A percentile compares a stretch with the other conserved stretches of the same genome.
Evolutionary conservation across 2,113 vertebrate species (phyloP).

Genomic region (Platysteira castanea): DNA sequence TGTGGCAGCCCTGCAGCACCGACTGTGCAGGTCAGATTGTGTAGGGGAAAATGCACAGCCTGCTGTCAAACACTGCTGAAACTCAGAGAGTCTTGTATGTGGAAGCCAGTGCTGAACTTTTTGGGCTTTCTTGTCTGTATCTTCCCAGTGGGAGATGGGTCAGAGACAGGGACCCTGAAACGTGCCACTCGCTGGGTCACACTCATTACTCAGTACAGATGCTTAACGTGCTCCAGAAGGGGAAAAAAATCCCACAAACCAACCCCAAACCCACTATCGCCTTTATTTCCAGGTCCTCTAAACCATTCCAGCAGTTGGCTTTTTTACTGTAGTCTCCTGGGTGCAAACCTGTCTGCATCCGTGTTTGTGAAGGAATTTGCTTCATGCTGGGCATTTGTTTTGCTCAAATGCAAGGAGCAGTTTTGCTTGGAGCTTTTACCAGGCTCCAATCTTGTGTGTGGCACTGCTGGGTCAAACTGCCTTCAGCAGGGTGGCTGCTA

Average conservation of each 20-base stretch:
- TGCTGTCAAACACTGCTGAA: neutral
- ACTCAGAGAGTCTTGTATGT: fast-evolving
- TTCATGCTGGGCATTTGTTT: neutral
- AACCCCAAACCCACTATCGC: fast-evolving
- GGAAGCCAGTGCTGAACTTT: neutral
- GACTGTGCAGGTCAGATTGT: fast-evolving
- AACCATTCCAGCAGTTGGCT: neutral
- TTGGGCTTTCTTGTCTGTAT: neutral
- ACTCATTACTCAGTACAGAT: fast-evolving
- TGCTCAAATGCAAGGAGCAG: neutral
- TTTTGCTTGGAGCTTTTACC: neutral
- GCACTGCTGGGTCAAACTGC: neutral
- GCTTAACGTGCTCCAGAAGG: neutral
- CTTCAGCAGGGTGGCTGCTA: neutral
- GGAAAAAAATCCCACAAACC: neutral
- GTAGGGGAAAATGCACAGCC: fast-evolving
- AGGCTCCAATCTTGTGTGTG: neutral
- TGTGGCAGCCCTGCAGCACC: neutral
- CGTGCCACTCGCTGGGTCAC: neutral
- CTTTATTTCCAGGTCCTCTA: neutral
- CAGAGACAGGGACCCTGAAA: neutral
- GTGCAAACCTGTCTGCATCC: neutral
- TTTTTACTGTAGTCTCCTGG: neutral
- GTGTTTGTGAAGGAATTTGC: neutral
- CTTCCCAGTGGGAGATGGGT: neutral